Base-by-base conservation (phyloP, 2,113 vertebrate species). In the Eonycteris spelaea region DNA sequence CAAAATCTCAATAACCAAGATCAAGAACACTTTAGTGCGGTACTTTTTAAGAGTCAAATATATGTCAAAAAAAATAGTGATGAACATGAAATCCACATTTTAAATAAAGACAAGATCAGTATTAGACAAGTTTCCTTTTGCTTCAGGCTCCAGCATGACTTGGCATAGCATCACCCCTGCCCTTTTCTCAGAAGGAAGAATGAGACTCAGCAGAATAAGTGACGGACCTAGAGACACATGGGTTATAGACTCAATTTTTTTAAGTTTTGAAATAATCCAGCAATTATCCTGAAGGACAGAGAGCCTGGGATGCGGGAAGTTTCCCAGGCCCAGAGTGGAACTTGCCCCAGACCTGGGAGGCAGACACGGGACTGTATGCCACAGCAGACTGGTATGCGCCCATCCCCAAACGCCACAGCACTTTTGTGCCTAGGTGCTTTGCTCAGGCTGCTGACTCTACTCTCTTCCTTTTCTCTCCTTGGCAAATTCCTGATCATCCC, bases 381-480 rank as follows among this genome's bases (percentile, higher is more conserved):
- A 14, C 33, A 24, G 2, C 18, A n/a, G 19, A 43, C 2, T 3
- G 43, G 18, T 3, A 0, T 8, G 5, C 1, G 3, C 33, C 53
- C 0, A 1, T 21, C 71, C 51, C 63, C n/a, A 24, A 24, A 33
- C 55, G 24, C n/a, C 53, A 12, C 1, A 0, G 33, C 0, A 3
- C 22, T 26, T 28, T 43, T 1, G 3, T 0, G 2, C 55, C 33
- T 48, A 7, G 5, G 13, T 21, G 30, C 33, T 40, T 45, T 12
- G 67, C 61, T 35, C 40, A 38, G 48, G 22, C 33, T 48, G 3
- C 26, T 38, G 22, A 26, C 24, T 63, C 75, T 68, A 1, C 4
- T 2, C 14, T 5, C 38, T n/a, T 24, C 35, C 30, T 63, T 9
- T 61, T 35, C 33, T 70, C n/a, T 77, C 59, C 28, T 77, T 33